phyloP scores from a whole-genome alignment of 2,888 invertebrate species.

The Micoletzkya japonica region DNA sequence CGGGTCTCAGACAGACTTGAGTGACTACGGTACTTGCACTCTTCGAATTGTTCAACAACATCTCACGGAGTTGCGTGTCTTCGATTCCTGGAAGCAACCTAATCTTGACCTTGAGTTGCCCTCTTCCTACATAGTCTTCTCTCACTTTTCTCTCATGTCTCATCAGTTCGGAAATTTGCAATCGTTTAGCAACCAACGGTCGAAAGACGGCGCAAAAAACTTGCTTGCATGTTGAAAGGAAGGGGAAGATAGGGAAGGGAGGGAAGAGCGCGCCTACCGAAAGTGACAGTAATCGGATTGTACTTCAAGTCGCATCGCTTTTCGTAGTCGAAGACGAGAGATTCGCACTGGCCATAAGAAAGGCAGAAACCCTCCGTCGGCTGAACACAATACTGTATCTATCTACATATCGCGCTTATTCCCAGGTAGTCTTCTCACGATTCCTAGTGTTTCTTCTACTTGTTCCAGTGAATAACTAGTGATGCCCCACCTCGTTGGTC shows the following conservation, averaged over 20 bases:
- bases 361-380: conserved; percentile 26
- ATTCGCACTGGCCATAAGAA: conserved; percentile 22
- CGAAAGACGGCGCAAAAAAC: too few relatives aligned
- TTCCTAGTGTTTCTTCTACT: too few relatives aligned
- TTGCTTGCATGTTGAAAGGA: too few relatives aligned
- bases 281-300: conserved; percentile 28
- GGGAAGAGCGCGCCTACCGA: conserved; percentile 3
- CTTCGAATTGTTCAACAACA: conserved; percentile 28
- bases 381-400: not conserved
- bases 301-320: conserved; percentile 25
- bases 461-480: too few relatives aligned
- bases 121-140: too few relatives aligned
- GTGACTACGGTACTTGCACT: conserved; percentile 26
- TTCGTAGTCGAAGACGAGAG: conserved; percentile 20
- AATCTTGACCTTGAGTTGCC: not conserved
- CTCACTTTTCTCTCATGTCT: too few relatives aligned
- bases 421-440: not conserved
- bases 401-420: not conserved
- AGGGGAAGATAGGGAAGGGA: not conserved
- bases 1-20: conserved; percentile 27
- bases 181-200: too few relatives aligned
- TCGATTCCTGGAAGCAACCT: conserved; percentile 19
- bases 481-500: not conserved
- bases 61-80: conserved; percentile 18
- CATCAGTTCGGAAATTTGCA: too few relatives aligned